Conservation (phyloP, 2,797 vertebrate species). For the Bovichtus variegatus region DNA sequence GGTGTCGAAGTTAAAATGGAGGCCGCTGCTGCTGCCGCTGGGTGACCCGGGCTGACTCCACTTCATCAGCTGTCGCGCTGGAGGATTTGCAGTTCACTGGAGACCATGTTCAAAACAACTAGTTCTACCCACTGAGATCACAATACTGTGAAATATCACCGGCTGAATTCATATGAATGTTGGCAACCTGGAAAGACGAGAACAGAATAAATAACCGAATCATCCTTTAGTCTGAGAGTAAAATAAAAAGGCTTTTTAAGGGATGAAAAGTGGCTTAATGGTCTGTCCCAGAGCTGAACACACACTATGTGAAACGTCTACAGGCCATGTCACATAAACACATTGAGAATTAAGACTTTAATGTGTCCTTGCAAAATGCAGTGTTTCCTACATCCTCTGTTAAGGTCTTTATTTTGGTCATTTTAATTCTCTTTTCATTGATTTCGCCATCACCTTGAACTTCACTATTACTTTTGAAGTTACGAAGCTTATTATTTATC, state of each 20-base stretch:
- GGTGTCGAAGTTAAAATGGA: constrained; percentile 82
- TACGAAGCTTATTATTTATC: neutral
- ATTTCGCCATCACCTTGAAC: neutral
- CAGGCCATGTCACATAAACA: neutral
- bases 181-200: neutral
- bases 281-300: neutral
- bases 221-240: too few species aligned
- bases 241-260: neutral
- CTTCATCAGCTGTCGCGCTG: too few species aligned
- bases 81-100: too few species aligned
- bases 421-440: neutral
- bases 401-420: neutral
- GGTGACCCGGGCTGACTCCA: neutral
- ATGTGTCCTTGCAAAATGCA: neutral
- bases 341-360: neutral
- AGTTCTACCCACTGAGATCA: neutral
- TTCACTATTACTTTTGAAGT: neutral
- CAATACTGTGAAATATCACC: neutral
- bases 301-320: neutral
- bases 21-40: constrained; percentile 58
- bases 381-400: neutral
- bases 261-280: neutral
- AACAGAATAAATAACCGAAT: neutral
- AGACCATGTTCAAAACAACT: neutral
- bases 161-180: neutral